Evolutionary conservation across 2,113 vertebrate species (phyloP).

Genomic region (Rhinopithecus roxellana): DNA sequence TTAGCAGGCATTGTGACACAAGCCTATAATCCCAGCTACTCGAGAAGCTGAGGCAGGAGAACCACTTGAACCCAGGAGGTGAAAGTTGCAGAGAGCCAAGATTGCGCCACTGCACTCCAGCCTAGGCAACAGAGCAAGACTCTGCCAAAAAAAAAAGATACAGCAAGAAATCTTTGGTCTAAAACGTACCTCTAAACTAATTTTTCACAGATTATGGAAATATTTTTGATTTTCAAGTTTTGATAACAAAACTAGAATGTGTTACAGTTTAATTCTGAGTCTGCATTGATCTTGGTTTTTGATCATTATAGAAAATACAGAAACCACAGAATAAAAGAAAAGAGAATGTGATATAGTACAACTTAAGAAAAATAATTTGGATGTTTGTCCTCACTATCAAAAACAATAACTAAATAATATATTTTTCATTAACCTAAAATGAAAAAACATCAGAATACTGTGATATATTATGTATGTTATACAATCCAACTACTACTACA

Average conservation of each 20-base stretch:
- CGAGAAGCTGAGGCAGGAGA: too few species aligned
- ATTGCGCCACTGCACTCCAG: too few species aligned
- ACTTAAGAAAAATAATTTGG: neutral
- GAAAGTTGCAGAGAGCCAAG: too few species aligned
- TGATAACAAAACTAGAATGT: neutral
- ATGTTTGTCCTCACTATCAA: neutral
- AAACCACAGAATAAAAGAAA: neutral
- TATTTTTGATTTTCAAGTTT: slow-evolving; percentile 23
- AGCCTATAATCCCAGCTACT: too few species aligned
- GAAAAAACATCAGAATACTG: neutral
- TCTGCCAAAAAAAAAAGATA: neutral
- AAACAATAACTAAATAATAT: neutral
- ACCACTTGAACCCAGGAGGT: too few species aligned
- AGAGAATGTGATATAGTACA: neutral
- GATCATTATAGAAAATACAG: neutral
- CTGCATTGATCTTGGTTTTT: neutral
- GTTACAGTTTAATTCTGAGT: neutral
- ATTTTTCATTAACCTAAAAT: slow-evolving; percentile 16
- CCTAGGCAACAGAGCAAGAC: too few species aligned
- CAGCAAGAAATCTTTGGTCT: neutral
- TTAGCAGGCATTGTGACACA: too few species aligned
- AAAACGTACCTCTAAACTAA: neutral
- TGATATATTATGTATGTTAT: neutral
- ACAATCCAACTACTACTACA: neutral
- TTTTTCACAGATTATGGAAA: neutral